Conservation (phyloP, 1,140 invertebrate genomes). For the Batillaria attramentaria region DNA sequence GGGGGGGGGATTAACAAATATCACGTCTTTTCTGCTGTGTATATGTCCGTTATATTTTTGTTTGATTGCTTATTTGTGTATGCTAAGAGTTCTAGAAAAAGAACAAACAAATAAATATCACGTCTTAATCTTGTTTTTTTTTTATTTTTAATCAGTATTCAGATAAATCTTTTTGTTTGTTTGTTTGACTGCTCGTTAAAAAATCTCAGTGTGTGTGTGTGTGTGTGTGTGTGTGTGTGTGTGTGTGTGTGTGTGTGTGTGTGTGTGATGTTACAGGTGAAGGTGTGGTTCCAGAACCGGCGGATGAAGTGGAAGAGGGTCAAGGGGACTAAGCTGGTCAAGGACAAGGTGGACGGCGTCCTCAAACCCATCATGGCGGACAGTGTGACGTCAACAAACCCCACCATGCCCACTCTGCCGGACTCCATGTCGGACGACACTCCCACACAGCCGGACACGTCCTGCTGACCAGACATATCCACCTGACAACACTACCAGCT, state of each 20-base stretch:
- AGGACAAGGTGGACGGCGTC: conserved; percentile 71
- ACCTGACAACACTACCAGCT: too few relatives aligned
- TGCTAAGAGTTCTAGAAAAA: too few relatives aligned
- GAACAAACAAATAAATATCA: too few relatives aligned
- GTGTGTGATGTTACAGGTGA: conserved; percentile 62
- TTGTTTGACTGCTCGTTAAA: too few relatives aligned
- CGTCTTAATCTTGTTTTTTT: too few relatives aligned
- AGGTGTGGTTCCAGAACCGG: conserved; percentile 72
- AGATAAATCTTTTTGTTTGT: too few relatives aligned
- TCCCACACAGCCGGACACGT: neutral
- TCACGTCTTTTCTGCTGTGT: too few relatives aligned
- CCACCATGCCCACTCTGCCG: conserved; percentile 7
- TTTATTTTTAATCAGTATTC: too few relatives aligned
- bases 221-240: neutral
- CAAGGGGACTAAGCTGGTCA: conserved; percentile 70
- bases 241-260: neutral
- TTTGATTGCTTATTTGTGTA: too few relatives aligned
- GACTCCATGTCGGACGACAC: conserved; percentile 8
- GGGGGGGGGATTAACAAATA: too few relatives aligned
- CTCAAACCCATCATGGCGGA: conserved; percentile 68
- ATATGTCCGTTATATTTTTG: too few relatives aligned
- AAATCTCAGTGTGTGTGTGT: neutral
- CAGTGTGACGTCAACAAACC: conserved; percentile 61
- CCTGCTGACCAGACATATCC: neutral
- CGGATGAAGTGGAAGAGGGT: conserved; percentile 72